Base-by-base conservation (phyloP, 1,140 invertebrate genomes). In the Sitophilus oryzae region DNA sequence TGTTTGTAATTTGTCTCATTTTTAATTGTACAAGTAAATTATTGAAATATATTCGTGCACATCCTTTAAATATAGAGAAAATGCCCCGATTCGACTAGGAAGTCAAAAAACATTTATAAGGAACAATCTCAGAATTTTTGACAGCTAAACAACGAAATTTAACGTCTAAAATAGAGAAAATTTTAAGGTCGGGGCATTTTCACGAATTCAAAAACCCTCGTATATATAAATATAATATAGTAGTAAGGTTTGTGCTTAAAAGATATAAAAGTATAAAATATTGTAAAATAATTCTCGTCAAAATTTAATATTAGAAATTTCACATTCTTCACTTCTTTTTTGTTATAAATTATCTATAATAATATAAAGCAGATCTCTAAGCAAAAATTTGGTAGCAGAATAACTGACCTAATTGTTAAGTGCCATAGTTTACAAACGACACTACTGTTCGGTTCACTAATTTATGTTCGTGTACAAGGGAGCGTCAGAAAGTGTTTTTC, bases 381-480 rank as follows among this genome's bases (percentile, higher is more conserved):
- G 34, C 22, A 54, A 38, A 41, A 36, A 10, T 5, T 34, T 52
- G 16, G 42, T 6, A 46, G 3, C 2, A 46, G 36, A 19, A 36
- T 42, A 42, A 35, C 44, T 30, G 5, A 30, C 5, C 25, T 30
- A 30, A 41, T 21, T 52, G 22, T 14, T 52, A 54, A 46, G 52
- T 54, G 52, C 52, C 52, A 54, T 54, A 54, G 52, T 19, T 54
- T n/a, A n/a, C n/a, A n/a, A n/a, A n/a, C n/a, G n/a, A n/a, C n/a
- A n/a, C n/a, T n/a, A n/a, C n/a, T n/a, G n/a, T n/a, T n/a, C n/a
- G n/a, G n/a, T n/a, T n/a, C n/a, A n/a, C n/a, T n/a, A n/a, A n/a
- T n/a, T n/a, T n/a, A n/a, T n/a, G n/a, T n/a, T n/a, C n/a, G n/a
- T n/a, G n/a, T n/a, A n/a, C n/a, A n/a, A n/a, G n/a, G n/a, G n/a